Evolutionary conservation across 2,888 invertebrate species (phyloP).

Genomic region (Camponotus fellah): DNA sequence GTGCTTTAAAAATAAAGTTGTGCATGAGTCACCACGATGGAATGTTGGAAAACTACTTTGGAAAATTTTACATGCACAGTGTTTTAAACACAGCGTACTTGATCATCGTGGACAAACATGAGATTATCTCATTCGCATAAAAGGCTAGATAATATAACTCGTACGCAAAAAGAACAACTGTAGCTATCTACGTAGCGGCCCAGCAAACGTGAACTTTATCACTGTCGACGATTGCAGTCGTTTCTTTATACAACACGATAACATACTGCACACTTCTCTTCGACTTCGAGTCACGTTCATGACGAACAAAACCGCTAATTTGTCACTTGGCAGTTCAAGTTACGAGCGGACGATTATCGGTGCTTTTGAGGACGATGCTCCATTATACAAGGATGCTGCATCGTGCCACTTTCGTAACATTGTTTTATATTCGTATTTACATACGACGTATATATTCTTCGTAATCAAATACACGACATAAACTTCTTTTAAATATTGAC

Average conservation of each 20-base stretch:
- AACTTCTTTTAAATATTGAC: constrained; percentile 50
- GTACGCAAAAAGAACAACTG: not conserved
- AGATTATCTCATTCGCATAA: constrained; percentile 15
- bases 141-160: not conserved
- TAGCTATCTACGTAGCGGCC: not conserved
- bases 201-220: constrained; percentile 31
- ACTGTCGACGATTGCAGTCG: constrained; percentile 13
- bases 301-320: constrained; percentile 40
- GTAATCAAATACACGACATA: constrained; percentile 24
- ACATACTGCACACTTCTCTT: constrained; percentile 2
- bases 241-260: constrained; percentile 43
- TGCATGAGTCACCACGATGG: not conserved
- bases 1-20: not conserved
- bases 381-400: constrained; percentile 6
- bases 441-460: not conserved
- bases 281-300: constrained; percentile 24
- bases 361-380: constrained; percentile 18
- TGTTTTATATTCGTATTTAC: constrained; percentile 47
- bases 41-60: not conserved
- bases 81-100: not conserved
- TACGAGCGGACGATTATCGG: constrained; percentile 45
- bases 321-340: constrained; percentile 16
- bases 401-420: constrained; percentile 59
- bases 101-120: not conserved
- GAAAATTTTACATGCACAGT: not conserved